Evolutionary conservation across 2,888 invertebrate genomes (phyloP), one percentile per base, ranked within the genome.

Genomic region (Leptinotarsa peninsularis): DNA sequence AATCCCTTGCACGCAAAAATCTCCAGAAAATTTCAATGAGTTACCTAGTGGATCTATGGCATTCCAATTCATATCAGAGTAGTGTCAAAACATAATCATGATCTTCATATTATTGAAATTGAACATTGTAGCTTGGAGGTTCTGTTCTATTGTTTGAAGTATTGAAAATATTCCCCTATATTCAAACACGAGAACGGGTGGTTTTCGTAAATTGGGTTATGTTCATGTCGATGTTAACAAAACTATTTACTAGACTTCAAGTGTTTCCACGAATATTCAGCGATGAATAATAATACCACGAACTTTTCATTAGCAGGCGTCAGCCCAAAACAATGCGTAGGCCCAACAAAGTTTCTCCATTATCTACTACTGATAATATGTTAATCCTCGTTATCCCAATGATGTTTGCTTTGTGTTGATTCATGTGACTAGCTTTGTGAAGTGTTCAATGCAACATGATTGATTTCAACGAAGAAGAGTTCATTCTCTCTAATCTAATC

Each of bases 321-420:
- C 23, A 58, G 58, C 15, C 14, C 13, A 58, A 21, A 58, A 58
- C 23, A 58, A 14, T 23, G 58, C 23, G 15, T 23, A 23, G 58
- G 17, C 58, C 14, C 23, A 58, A 58, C 58, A 14, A 58, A 58
- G 58, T 58, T 58, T 23, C 18, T 58, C 58, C 23, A 58, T 58
- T 58, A 58, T 58, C 58, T 15, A 14, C 15, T 15, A 4, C 21
- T 58, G 58, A 23, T 23, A 21, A 58, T 23, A 18, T 58, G 14
- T 3, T 18, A 23, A 23, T 21, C 10, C 21, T 58, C 58, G 14
- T 23, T 58, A 58, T 58, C 23, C 23, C 21, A 10, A 21, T 58
- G 1, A 58, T 58, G 14, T 58, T 21, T 58, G 18, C 56, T 14
- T 21, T 23, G 23, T 58, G 58, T 15, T 21, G 23, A 58, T 58